Evolutionary conservation across 2,113 vertebrate genomes (phyloP).

Genomic region (Madoqua kirkii): DNA sequence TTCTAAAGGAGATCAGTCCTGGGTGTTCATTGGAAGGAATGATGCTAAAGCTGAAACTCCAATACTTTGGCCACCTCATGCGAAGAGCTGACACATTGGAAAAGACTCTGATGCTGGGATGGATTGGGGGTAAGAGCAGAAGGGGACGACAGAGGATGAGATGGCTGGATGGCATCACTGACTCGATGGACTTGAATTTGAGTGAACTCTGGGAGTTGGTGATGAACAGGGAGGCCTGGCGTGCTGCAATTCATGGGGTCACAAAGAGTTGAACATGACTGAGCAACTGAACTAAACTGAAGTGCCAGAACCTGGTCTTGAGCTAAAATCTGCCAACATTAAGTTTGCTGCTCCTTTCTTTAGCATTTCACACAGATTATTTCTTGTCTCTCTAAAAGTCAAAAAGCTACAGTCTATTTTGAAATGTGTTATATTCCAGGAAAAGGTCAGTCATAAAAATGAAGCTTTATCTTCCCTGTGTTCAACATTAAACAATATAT

Average conservation of each 20-base stretch:
- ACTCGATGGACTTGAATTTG: too few relatives aligned
- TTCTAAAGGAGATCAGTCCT: too few relatives aligned
- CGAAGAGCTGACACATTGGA: accelerated
- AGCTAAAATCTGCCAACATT: background rate
- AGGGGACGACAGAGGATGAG: too few relatives aligned
- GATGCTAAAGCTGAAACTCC: too few relatives aligned
- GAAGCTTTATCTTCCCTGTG: background rate
- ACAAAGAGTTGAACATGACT: background rate
- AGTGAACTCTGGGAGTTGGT: too few relatives aligned
- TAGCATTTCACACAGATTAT: background rate
- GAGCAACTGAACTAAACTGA: too few relatives aligned
- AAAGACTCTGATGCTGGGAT: too few relatives aligned
- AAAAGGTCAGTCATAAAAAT: background rate
- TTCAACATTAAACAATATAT: background rate
- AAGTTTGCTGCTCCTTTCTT: background rate
- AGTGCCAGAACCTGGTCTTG: background rate
- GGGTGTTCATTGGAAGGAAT: too few relatives aligned
- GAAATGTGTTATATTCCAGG: background rate
- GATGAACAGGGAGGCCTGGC: background rate
- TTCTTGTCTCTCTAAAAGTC: background rate
- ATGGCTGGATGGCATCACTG: too few relatives aligned
- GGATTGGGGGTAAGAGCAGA: too few relatives aligned
- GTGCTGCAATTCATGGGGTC: background rate
- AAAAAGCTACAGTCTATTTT: background rate
- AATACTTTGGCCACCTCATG: too few relatives aligned